Base-by-base conservation (phyloP, 1,140 invertebrate genomes). In the Drosophila lowei region DNA sequence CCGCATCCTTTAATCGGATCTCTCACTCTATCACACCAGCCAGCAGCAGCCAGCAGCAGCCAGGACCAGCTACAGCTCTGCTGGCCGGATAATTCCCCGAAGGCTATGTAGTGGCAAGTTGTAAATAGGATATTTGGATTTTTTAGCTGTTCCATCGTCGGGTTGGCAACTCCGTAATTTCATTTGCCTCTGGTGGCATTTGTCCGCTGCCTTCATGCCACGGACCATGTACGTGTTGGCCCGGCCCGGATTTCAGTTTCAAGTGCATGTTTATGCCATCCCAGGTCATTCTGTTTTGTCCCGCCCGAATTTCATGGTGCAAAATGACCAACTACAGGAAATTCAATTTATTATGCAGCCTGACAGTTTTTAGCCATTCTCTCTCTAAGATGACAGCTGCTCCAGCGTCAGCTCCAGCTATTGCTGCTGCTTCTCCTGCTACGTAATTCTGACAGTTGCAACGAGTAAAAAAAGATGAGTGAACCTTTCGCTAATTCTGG, bases 271-370 rank as follows among this genome's bases (percentile, higher is more conserved):
- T 59, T 81, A 54, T 74, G 77, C 64, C 67, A 56, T 61, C 74
- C 64, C 60, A 54, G 57, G 50, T 53, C 59, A 64, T 55, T 62
- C 49, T 50, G 50, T 28, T 28, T 46, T 21, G 44, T 47, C 15
- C 46, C 30, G 47, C 53, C 62, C 55, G 66, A 60, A 67, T 86
- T 83, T 77, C 75, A 83, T 79, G 71, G 58, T 74, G 72, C 50
- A 71, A 88, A 88, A 88, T 88, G 83, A 88, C 83, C 83, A 88
- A 67, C 73, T 70, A 72, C 71, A 83, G 80, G 66, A 79, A 88
- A 88, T 88, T 88, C 83, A 88, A 88, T 88, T 88, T 88, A 88
- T 88, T 88, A 88, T 88, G 72, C 79, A 83, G 83, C 79, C 60
- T 79, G 79, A 83, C 71, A 83, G 77, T 81, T 88, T 86, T 83